Evolutionary conservation across 1,140 invertebrate species (phyloP).

Genomic region (Meloidogyne chitwoodi): DNA sequence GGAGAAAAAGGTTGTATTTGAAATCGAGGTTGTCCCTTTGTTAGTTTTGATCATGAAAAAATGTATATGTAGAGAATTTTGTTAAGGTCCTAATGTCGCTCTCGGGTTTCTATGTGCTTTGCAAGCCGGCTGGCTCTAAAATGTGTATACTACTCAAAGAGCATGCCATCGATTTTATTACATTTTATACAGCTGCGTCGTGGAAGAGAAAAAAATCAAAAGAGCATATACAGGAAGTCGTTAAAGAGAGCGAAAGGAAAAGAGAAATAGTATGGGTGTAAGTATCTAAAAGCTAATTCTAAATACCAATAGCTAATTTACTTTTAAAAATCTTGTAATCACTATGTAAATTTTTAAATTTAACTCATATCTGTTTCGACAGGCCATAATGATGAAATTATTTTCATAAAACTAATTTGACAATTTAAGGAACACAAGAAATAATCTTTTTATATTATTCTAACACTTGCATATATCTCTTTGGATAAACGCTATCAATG

Average conservation of each 20-base stretch:
- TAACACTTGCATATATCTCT: not conserved
- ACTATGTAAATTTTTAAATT: too few species aligned
- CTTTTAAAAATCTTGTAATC: too few species aligned
- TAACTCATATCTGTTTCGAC: too few species aligned
- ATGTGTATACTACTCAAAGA: not conserved
- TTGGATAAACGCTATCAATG: slow-evolving; percentile 32
- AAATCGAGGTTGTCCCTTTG: not conserved
- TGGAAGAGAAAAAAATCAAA: not conserved
- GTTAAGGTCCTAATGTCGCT: not conserved
- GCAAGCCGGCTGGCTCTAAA: not conserved
- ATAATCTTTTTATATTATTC: not conserved
- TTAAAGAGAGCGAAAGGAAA: not conserved
- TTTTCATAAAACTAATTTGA: too few species aligned
- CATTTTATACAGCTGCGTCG: not conserved
- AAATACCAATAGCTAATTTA: too few species aligned
- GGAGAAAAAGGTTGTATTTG: not conserved
- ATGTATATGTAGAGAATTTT: not conserved
- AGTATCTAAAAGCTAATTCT: too few species aligned
- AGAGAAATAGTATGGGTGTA: not conserved
- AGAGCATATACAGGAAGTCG: not conserved
- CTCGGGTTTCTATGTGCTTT: not conserved
- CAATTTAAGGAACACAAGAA: not conserved
- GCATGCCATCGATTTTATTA: not conserved
- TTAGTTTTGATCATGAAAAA: not conserved
- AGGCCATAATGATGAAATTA: too few species aligned